Conservation (phyloP, 2,888 invertebrate genomes). For the Tortricodes alternella region DNA sequence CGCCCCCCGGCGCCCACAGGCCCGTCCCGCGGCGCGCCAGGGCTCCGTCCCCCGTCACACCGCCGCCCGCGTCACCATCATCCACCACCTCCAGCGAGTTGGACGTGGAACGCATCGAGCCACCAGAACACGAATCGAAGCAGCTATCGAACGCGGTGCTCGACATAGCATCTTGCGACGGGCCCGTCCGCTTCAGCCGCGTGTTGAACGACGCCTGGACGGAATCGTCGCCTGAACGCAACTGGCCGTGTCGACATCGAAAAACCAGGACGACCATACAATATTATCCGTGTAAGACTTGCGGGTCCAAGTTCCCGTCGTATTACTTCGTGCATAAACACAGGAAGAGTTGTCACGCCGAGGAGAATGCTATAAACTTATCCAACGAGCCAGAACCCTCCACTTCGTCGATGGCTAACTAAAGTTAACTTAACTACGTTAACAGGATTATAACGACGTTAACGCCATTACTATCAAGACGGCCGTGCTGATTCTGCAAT, state of each 20-base stretch:
- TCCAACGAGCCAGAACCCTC: slow-evolving; percentile 50
- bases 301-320: slow-evolving; percentile 95
- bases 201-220: slow-evolving; percentile 92
- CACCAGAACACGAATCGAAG: slow-evolving; percentile 49
- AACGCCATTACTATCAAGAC: neutral
- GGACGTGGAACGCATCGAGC: slow-evolving; percentile 70
- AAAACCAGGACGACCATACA: slow-evolving; percentile 91
- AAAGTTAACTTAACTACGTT: neutral
- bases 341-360: slow-evolving; percentile 91
- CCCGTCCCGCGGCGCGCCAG: slow-evolving; percentile 68
- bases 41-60: slow-evolving; percentile 56
- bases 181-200: slow-evolving; percentile 92
- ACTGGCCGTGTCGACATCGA: slow-evolving; percentile 93
- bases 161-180: slow-evolving; percentile 96
- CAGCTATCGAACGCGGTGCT: slow-evolving; percentile 81
- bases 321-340: slow-evolving; percentile 97
- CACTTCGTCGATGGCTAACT: slow-evolving; percentile 52
- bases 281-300: slow-evolving; percentile 96
- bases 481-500: no score
- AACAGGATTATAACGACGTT: no score
- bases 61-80: slow-evolving; percentile 66
- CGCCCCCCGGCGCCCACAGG: slow-evolving; percentile 75
- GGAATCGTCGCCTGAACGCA: slow-evolving; percentile 79
- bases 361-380: slow-evolving; percentile 61
- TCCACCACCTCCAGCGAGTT: slow-evolving; percentile 72